Conservation (phyloP, 2,113 vertebrate genomes). For the Nesoenas mayeri region DNA sequence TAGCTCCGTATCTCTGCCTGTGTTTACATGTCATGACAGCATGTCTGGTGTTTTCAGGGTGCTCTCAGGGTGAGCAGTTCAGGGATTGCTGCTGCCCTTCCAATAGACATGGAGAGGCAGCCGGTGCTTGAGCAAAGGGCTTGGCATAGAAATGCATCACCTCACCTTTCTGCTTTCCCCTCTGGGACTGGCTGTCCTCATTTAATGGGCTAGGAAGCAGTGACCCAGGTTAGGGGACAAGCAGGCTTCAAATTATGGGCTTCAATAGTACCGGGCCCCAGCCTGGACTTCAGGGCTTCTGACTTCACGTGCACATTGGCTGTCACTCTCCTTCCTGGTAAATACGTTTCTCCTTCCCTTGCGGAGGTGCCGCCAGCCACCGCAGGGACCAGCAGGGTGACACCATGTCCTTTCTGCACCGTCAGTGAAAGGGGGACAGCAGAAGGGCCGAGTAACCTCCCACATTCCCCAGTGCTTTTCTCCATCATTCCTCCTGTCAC, state of each 20-base stretch:
- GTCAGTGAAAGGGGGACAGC: background rate
- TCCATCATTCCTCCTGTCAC: background rate
- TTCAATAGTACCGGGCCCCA: background rate
- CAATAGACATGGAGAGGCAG: background rate
- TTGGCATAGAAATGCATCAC: background rate
- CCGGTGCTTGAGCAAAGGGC: background rate
- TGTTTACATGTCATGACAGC: background rate
- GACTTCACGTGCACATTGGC: fast-evolving
- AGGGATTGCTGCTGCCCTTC: background rate
- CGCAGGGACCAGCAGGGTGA: background rate
- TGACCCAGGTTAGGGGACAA: background rate
- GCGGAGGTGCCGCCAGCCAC: background rate
- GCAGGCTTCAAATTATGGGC: background rate
- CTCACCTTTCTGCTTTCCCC: background rate
- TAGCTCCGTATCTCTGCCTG: background rate
- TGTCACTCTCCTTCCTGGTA: background rate
- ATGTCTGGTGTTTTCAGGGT: background rate
- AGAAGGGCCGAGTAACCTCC: background rate
- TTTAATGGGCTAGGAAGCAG: background rate
- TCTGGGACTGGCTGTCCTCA: background rate
- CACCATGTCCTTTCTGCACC: background rate
- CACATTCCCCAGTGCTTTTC: background rate
- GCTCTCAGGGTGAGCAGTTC: background rate
- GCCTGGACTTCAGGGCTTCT: background rate
- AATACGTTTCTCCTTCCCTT: background rate